Evolutionary conservation across 2,113 vertebrate genomes (phyloP), one percentile per base, ranked within the genome.

Genomic region (Elephantulus edwardii): DNA sequence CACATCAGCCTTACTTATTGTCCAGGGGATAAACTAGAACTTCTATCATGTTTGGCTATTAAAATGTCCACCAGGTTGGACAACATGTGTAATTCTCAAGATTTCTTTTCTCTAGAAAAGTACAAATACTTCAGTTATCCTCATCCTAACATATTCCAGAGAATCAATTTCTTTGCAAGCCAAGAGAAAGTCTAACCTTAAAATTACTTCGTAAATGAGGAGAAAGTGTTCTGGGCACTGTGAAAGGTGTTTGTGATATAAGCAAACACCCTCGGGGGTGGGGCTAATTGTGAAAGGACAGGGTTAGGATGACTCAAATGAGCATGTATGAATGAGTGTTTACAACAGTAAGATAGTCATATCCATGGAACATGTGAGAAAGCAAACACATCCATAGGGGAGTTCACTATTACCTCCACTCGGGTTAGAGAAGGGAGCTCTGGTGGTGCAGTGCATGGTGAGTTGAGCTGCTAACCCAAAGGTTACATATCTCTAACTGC

Each of bases 31-130:
- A 72, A 86, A 35, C 5, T 16, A 52, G 68, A 80, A 44, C 20
- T 58, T 56, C 72, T 24, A 13, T 5, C 24, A 40, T n/a, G 35
- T 20, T 66, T 58, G 13, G 38, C 72, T 79, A 12, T 42, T 38
- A 44, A 76, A 64, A 75, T 64, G 19, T 62, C n/a, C 58, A n/a
- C 38, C 22, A 40, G 38, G 3, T 22, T 60, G 50, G 28, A 42
- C 17, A 56, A 17, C 9, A 20, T 60, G 17, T 11, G 64, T n/a
- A 79, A 66, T 58, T 83, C 62, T 64, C 58, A 76, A 79, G n/a
- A 44, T 58, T 86, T 83, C 64, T 68, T 20, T 72, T 35, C 22
- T 8, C 46, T 80, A 42, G 74, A 84, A 58, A 87, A 88, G 42
- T 33, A 58, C n/a, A 72, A 72, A 40, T 20, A 60, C 35, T 48